These are phyloP conservation scores for Ursus arctos DNA, from an alignment of 2,113 vertebrate species.

Conservation along the genomic window DNA sequence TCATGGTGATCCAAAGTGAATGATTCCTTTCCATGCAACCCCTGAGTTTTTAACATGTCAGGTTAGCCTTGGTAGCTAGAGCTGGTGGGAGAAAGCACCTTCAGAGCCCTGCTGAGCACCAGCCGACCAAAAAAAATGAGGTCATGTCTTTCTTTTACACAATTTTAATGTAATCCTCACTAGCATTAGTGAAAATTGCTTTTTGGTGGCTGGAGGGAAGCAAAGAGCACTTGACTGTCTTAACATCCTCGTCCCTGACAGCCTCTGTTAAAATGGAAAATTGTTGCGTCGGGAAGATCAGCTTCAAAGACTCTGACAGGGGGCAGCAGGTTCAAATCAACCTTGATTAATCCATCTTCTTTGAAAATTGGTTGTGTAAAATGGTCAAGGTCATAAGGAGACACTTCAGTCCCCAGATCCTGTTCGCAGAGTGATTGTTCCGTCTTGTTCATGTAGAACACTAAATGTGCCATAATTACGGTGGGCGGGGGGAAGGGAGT, in stretches of 20 bases:
- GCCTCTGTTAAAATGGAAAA: slow-evolving; percentile 87
- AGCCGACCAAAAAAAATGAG: slow-evolving; percentile 65
- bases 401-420: slow-evolving; percentile 36
- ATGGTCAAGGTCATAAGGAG: slow-evolving; percentile 85
- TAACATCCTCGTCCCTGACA: slow-evolving; percentile 85
- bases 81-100: not conserved
- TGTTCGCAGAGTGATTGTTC: slow-evolving; percentile 64
- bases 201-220: slow-evolving; percentile 74
- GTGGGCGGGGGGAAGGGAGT: not conserved
- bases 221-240: slow-evolving; percentile 83
- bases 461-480: slow-evolving; percentile 48
- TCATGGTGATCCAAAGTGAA: not conserved
- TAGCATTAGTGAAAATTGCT: slow-evolving; percentile 81
- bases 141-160: slow-evolving; percentile 68
- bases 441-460: slow-evolving; percentile 23
- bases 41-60: slow-evolving; percentile 53
- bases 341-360: slow-evolving; percentile 91
- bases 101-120: not conserved
- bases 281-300: slow-evolving; percentile 88
- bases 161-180: slow-evolving; percentile 74
- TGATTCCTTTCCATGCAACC: not conserved
- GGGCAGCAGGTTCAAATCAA: slow-evolving; percentile 86
- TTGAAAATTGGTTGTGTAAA: slow-evolving; percentile 84
- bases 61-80: slow-evolving; percentile 35
- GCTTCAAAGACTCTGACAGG: slow-evolving; percentile 84